Conservation (phyloP, 2,888 invertebrate genomes). For the Trachelus troglodyta region DNA sequence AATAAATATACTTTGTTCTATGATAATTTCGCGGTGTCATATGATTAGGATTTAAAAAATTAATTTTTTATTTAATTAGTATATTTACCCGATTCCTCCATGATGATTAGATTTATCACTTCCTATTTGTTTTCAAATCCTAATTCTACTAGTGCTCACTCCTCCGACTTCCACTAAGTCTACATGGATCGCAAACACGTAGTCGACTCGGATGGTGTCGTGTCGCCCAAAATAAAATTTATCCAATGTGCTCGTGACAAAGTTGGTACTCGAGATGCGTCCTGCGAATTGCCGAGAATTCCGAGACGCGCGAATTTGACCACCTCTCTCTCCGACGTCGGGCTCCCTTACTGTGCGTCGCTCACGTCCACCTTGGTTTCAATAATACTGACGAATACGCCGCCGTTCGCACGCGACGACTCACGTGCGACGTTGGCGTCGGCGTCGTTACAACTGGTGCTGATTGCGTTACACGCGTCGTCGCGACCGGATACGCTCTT, state of each 20-base stretch:
- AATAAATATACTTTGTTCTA: not conserved
- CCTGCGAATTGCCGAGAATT: not conserved
- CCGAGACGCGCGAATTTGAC: not conserved
- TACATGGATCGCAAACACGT: not conserved
- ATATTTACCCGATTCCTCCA: not conserved
- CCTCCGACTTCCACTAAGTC: not conserved
- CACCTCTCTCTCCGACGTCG: not conserved
- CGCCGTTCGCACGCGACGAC: not conserved
- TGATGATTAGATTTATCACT: not conserved
- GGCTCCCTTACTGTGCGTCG: not conserved
- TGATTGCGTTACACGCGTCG: not conserved
- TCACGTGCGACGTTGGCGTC: not conserved
- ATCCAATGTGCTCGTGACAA: not conserved
- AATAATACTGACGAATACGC: too few relatives aligned
- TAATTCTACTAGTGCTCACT: not conserved
- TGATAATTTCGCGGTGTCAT: not conserved
- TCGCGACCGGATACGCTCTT: not conserved
- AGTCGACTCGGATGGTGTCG: not conserved
- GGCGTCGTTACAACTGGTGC: not conserved
- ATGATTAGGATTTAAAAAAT: not conserved
- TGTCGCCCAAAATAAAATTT: not conserved
- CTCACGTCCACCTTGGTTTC: too few relatives aligned
- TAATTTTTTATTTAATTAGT: not conserved
- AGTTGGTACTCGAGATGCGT: not conserved
- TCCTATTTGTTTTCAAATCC: not conserved